phyloP scores from a whole-genome alignment of 2,888 invertebrate species.

The Drosophila flavopinicola region DNA sequence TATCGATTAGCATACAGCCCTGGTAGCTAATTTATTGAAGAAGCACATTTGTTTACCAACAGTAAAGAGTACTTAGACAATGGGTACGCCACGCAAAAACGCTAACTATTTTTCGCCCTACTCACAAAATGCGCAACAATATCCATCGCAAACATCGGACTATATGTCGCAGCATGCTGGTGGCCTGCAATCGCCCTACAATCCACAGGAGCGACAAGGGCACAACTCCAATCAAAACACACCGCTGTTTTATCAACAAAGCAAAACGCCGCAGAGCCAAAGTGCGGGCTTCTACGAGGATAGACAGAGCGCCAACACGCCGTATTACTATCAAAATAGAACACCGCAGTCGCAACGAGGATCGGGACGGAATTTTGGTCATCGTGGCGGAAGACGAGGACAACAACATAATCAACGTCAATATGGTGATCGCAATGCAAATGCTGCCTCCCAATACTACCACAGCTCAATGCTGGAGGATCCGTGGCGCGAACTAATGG shows the following conservation, averaged over 20 bases:
- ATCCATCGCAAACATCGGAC: slow-evolving; percentile 81
- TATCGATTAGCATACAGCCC: slow-evolving; percentile 23
- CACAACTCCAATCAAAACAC: slow-evolving; percentile 28
- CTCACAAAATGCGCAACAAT: slow-evolving; percentile 59
- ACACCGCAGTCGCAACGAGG: slow-evolving; percentile 31
- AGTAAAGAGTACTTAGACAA: slow-evolving; percentile 25
- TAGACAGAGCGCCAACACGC: slow-evolving; percentile 25
- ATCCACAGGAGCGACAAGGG: neutral
- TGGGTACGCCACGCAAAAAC: slow-evolving; percentile 73
- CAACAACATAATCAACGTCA: slow-evolving; percentile 22
- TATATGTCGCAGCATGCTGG: slow-evolving; percentile 78
- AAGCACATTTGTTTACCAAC: slow-evolving; percentile 41
- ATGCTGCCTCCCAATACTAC: slow-evolving; percentile 58
- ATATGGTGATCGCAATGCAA: slow-evolving; percentile 8
- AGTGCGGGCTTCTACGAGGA: slow-evolving; percentile 41
- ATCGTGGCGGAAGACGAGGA: slow-evolving; percentile 39
- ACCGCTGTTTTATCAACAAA: slow-evolving; percentile 61
- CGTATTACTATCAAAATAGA: slow-evolving; percentile 40
- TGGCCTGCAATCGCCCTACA: slow-evolving; percentile 39
- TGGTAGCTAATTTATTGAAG: neutral
- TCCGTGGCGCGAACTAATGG: slow-evolving; percentile 81
- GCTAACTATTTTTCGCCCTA: slow-evolving; percentile 71
- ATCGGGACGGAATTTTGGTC: slow-evolving; percentile 34
- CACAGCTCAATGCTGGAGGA: slow-evolving; percentile 83
- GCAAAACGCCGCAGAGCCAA: slow-evolving; percentile 37